Evolutionary conservation across 2,888 invertebrate species (phyloP).

Genomic region (Psylliodes chrysocephalus): DNA sequence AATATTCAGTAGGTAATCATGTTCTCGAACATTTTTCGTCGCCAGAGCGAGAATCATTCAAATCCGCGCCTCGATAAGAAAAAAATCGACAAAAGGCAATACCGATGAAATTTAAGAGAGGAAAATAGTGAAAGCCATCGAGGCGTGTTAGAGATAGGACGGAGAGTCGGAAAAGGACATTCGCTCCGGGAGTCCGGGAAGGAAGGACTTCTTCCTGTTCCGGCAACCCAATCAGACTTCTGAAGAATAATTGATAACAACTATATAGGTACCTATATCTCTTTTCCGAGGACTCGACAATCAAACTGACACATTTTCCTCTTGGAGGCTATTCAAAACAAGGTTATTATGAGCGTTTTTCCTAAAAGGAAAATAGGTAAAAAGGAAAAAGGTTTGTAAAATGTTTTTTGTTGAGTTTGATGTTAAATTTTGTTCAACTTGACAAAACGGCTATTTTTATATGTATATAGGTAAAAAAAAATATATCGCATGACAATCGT

Average conservation of each 20-base stretch:
- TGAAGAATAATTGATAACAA: constrained; percentile 59
- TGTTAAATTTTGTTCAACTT: too few species aligned
- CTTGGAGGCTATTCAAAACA: neutral
- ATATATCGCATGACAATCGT: too few species aligned
- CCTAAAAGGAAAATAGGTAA: too few species aligned
- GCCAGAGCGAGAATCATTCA: constrained; percentile 4
- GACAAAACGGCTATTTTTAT: too few species aligned
- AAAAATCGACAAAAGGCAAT: constrained; percentile 45
- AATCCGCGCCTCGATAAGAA: neutral
- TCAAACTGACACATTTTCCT: constrained; percentile 18
- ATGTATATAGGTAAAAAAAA: too few species aligned
- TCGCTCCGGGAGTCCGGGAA: constrained; percentile 65
- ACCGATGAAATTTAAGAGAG: constrained; percentile 46
- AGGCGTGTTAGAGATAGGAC: constrained; percentile 55
- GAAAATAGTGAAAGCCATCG: constrained; percentile 53
- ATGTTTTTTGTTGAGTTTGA: too few species aligned
- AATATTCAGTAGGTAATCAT: neutral
- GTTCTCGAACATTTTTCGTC: neutral
- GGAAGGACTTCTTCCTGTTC: constrained; percentile 64
- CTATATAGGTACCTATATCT: constrained; percentile 43
- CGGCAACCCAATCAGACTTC: constrained; percentile 62
- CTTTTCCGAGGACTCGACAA: constrained; percentile 24
- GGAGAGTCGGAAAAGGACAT: constrained; percentile 62
- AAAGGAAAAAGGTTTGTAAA: too few species aligned
- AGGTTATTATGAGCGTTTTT: neutral